Base-by-base conservation (phyloP, 1,140 invertebrate genomes). In the Diorhabda elongata region DNA sequence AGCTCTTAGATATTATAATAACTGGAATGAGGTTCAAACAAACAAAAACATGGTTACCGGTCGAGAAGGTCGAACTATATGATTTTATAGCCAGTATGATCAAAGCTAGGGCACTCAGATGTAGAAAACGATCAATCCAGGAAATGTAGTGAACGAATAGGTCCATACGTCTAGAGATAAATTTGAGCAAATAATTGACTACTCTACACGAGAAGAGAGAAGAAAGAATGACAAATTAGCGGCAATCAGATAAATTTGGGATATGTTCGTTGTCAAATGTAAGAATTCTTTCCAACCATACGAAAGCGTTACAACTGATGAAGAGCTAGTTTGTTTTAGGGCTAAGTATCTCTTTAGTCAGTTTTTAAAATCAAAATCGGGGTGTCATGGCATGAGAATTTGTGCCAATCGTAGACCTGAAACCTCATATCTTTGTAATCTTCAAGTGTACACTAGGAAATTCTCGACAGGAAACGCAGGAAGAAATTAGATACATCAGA, bases 241-340 rank as follows among this genome's bases (percentile, higher is more conserved):
- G 57, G 70, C 71, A 52, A 74, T 82, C 43, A 62, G 79, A 68
- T 61, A 77, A 3, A 43, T 82, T 58, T 81, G 75, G 71, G 74
- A 82, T 5, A 44, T 72, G 5, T 74, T 80, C 69, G 11, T 11
- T 11, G 11, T 11, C 0, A 11, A 11, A 11, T 11, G 0, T 11
- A 11, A 11, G 11, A 11, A 76, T 63, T 61, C 44, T 69, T 80
- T 78, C 71, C 70, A 63, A 58, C 74, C 73, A 45, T 62, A 70
- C 45, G 69, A 76, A 70, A 69, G 65, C n/a, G 56, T 71, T 43
- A 71, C 70, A 52, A 59, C 69, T 62, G 70, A 71, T 65, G 70
- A 71, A 59, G 61, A 67, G 11, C 45, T 71, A 4, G 67, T 67
- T n/a, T 56, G 4, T 64, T 71, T 71, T 61, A 3, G 70, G 8